Conservation (phyloP, 2,888 invertebrate species). For the Pimpla rufipes region DNA sequence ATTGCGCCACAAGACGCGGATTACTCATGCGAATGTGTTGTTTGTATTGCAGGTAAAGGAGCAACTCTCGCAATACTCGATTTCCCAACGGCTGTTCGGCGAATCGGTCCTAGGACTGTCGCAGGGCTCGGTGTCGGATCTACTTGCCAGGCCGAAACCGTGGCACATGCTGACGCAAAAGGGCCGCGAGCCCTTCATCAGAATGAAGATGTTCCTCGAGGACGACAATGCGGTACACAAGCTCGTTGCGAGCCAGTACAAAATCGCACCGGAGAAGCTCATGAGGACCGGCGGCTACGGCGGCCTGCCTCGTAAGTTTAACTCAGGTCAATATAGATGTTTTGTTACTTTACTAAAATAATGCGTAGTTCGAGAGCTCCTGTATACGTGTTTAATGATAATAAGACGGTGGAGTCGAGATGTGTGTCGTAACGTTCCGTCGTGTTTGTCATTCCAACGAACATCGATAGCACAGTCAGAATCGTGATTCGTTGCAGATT, state of each 20-base stretch:
- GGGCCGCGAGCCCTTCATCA: conserved; percentile 97
- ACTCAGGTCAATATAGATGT: conserved; percentile 85
- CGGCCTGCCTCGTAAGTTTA: conserved; percentile 92
- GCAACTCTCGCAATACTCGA: conserved; percentile 97
- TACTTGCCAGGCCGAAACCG: conserved; percentile 98
- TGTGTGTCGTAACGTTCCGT: background rate
- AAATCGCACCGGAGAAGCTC: conserved; percentile 98
- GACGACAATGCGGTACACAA: conserved; percentile 98
- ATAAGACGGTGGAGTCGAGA: conserved; percentile 13
- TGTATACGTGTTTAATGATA: background rate
- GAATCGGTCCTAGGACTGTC: conserved; percentile 98
- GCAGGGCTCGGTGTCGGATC: conserved; percentile 98
- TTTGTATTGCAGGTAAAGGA: conserved; percentile 91
- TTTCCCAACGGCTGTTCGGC: conserved; percentile 99
- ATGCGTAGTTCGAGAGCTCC: conserved; percentile 77
- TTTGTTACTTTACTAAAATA: conserved; percentile 81
- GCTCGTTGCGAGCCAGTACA: conserved; percentile 98
- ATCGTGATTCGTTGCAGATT: background rate
- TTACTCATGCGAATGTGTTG: conserved; percentile 34
- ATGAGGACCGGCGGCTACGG: conserved; percentile 98
- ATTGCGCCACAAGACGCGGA: background rate
- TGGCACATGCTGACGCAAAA: conserved; percentile 99
- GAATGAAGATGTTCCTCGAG: conserved; percentile 99
- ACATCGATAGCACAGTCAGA: background rate
- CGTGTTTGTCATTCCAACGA: background rate